Evolutionary conservation across 1,140 invertebrate species (phyloP).

Genomic region (Globodera ellingtonae): DNA sequence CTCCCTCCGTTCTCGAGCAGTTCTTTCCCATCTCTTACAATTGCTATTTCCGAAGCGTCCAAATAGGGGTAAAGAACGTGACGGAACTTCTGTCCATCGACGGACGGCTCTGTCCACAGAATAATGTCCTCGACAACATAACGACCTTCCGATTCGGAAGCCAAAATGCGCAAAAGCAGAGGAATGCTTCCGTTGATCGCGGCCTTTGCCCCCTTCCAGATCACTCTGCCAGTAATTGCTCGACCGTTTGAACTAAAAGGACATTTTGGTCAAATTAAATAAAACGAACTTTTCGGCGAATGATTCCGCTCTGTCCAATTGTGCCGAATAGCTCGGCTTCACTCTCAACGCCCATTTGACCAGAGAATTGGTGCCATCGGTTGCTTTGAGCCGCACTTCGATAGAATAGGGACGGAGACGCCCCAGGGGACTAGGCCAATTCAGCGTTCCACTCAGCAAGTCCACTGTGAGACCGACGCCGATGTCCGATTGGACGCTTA

Average conservation of each 20-base stretch:
- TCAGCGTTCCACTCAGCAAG: neutral
- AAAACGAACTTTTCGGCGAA: neutral
- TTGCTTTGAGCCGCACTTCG: neutral
- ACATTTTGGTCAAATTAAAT: neutral
- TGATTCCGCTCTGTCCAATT: conserved; percentile 5
- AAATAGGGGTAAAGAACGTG: conserved; percentile 15
- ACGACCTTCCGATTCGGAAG: neutral
- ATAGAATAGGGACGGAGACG: conserved; percentile 19
- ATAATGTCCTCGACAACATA: conserved; percentile 2
- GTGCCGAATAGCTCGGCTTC: conserved; percentile 25
- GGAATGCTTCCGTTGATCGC: conserved; percentile 17
- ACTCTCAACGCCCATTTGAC: conserved; percentile 22
- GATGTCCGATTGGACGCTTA: conserved; percentile 21
- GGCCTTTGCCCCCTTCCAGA: neutral
- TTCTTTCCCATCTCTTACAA: conserved; percentile 1
- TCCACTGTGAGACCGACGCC: neutral
- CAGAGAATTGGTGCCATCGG: neutral
- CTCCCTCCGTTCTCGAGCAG: too few species aligned
- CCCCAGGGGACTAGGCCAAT: conserved; percentile 22
- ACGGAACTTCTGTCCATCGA: neutral
- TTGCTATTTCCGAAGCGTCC: conserved; percentile 2
- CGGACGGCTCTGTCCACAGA: conserved; percentile 6
- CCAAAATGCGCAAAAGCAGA: conserved; percentile 5
- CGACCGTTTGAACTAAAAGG: neutral
- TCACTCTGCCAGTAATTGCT: neutral